Conservation (phyloP, 2,113 vertebrate species). For the Salvator merianae region DNA sequence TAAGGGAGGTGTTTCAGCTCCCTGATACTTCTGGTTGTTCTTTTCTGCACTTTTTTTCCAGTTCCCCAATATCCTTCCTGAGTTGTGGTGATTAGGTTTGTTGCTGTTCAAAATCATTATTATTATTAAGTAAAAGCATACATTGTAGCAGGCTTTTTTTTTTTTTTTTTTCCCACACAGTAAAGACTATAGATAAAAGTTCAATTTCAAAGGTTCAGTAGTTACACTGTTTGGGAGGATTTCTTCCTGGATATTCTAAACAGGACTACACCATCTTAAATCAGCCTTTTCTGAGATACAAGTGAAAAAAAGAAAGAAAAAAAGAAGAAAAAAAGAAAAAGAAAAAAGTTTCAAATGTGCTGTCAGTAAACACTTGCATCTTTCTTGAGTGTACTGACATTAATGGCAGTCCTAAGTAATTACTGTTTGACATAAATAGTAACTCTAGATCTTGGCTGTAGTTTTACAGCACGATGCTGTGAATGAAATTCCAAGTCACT, state of each 20-base stretch:
- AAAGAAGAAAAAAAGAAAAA: too few relatives aligned
- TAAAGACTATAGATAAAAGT: neutral
- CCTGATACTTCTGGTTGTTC: too few relatives aligned
- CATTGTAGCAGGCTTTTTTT: too few relatives aligned
- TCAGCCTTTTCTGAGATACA: neutral
- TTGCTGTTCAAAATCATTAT: neutral
- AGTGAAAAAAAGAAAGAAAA: neutral
- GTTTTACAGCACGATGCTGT: neutral
- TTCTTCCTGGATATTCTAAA: neutral
- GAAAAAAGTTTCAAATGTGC: neutral
- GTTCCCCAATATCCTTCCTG: too few relatives aligned
- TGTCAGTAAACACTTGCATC: neutral
- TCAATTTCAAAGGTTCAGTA: neutral
- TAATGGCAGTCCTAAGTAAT: neutral
- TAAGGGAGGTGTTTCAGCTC: too few relatives aligned
- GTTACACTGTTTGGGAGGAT: neutral
- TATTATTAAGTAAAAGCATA: neutral
- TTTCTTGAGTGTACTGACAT: neutral
- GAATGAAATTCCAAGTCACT: slow-evolving; percentile 39
- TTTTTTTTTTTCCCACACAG: too few relatives aligned
- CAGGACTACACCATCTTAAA: neutral
- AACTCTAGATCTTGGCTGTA: neutral
- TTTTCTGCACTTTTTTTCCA: too few relatives aligned
- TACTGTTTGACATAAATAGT: neutral
- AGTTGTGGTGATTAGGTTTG: too few relatives aligned